phyloP scores from a whole-genome alignment of 2,113 vertebrate genomes.

The Silurus meridionalis region DNA sequence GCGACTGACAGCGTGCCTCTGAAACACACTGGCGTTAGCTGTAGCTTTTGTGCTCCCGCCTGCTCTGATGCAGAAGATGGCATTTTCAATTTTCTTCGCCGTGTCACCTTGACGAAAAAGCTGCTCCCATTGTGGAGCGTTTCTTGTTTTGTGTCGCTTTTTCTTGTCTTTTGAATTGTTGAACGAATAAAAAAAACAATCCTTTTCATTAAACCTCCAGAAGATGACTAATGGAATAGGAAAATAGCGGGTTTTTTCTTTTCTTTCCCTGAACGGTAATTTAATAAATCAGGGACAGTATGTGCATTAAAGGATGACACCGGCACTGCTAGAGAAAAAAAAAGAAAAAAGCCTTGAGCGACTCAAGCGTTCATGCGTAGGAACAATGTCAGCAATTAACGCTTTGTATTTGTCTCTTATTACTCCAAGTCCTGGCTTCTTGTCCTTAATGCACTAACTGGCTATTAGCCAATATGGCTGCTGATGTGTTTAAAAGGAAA shows the following conservation, averaged over 20 bases:
- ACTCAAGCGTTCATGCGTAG: background rate
- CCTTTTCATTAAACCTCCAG: background rate
- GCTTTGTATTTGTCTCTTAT: slow-evolving; percentile 28
- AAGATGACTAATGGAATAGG: slow-evolving; percentile 10
- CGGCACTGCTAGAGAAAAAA: background rate
- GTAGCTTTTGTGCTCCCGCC: slow-evolving; percentile 33
- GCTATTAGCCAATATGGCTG: slow-evolving; percentile 38
- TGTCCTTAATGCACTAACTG: slow-evolving; percentile 34
- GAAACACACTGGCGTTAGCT: slow-evolving; percentile 49
- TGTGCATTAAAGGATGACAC: slow-evolving; percentile 19
- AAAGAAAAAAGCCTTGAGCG: slow-evolving; percentile 11
- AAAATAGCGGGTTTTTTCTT: background rate
- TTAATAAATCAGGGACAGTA: slow-evolving; percentile 15
- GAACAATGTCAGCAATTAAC: slow-evolving; percentile 38
- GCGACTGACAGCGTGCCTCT: slow-evolving; percentile 60
- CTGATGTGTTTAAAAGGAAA: slow-evolving; percentile 32
- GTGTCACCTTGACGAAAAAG: slow-evolving; percentile 58
- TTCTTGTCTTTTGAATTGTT: slow-evolving; percentile 38
- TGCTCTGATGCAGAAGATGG: slow-evolving; percentile 55
- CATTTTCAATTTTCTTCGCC: slow-evolving; percentile 58
- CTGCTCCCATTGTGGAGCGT: slow-evolving; percentile 49
- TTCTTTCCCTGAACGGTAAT: background rate
- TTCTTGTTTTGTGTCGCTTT: slow-evolving; percentile 33
- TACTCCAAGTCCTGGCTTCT: slow-evolving; percentile 26
- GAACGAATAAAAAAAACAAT: background rate